These are phyloP conservation scores for Meteorus sp. DNA, from an alignment of 1,140 invertebrate genomes.

Conservation along the genomic window DNA sequence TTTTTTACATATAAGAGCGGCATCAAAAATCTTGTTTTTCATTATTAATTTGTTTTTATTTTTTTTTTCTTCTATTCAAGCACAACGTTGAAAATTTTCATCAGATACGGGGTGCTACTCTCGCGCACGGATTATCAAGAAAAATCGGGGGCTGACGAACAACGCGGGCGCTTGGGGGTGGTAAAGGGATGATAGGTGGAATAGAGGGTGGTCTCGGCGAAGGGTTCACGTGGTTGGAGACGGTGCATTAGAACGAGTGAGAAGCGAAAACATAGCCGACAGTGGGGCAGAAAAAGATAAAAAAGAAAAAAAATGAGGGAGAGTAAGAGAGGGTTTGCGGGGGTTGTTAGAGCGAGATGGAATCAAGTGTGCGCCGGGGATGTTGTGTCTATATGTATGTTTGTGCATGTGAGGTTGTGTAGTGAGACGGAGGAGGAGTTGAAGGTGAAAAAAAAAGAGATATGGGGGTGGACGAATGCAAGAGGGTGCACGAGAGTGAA, in stretches of 20 bases:
- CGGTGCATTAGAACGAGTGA: slow-evolving; percentile 14
- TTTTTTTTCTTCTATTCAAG: neutral
- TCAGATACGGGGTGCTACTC: neutral
- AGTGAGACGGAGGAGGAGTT: slow-evolving; percentile 20
- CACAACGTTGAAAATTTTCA: too few relatives aligned
- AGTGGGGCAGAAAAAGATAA: too few relatives aligned
- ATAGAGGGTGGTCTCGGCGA: too few relatives aligned
- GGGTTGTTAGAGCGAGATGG: neutral
- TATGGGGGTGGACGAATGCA: slow-evolving; percentile 38
- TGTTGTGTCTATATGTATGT: too few relatives aligned
- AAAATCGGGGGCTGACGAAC: slow-evolving; percentile 27
- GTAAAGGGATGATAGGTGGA: too few relatives aligned
- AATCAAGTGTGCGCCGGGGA: slow-evolving; percentile 1
- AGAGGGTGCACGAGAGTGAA: slow-evolving; percentile 39
- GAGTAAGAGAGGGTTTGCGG: too few relatives aligned
- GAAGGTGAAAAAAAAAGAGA: slow-evolving; percentile 28
- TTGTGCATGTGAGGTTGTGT: neutral
- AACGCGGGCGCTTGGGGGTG: slow-evolving; percentile 14
- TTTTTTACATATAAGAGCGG: too few relatives aligned
- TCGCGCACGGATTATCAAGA: slow-evolving; percentile 25
- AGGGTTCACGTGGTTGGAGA: slow-evolving; percentile 31
- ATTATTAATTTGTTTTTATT: too few relatives aligned
- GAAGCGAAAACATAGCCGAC: neutral
- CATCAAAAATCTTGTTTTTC: neutral
- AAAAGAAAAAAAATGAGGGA: too few relatives aligned